Percentiles rank a stretch among this genome's conserved stretches.
Evolutionary conservation across 2,113 vertebrate genomes (phyloP).

Genomic region (Cryptoleucopteryx plumbea): DNA sequence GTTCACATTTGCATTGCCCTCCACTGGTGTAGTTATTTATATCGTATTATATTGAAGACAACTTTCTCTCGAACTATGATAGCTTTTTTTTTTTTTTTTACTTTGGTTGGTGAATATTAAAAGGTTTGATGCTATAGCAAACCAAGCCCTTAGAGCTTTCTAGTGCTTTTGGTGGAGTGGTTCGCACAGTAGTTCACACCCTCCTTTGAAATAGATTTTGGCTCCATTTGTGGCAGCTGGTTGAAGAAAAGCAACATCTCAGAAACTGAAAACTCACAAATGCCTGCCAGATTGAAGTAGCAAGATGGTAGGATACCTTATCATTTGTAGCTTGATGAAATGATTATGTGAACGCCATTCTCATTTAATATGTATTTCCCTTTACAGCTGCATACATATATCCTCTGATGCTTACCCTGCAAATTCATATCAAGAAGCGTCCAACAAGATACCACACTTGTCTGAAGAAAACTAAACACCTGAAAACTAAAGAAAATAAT

Average conservation of each 20-base stretch:
- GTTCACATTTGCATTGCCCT: constrained; percentile 5
- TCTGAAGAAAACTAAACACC: not conserved
- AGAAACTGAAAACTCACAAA: constrained; percentile 5
- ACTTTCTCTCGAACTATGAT: not conserved
- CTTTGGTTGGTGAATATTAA: not conserved
- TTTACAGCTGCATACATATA: not conserved
- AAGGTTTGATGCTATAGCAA: not conserved
- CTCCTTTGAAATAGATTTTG: constrained; percentile 22
- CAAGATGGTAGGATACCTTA: not conserved
- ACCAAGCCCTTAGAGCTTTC: not conserved
- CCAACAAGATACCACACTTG: not conserved
- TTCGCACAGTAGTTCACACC: constrained; percentile 16
- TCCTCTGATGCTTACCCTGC: not conserved
- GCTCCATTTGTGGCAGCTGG: constrained; percentile 10
- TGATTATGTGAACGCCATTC: not conserved
- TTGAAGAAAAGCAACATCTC: not conserved
- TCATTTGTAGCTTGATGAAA: not conserved
- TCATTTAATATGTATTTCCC: not conserved
- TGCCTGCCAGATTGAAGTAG: not conserved
- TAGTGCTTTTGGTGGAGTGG: not conserved
- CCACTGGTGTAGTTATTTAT: not conserved
- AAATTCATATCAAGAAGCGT: not conserved
- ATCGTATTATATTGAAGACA: not conserved
- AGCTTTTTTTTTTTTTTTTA: no score
- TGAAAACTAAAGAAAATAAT: not conserved